phyloP scores from a whole-genome alignment of 2,888 invertebrate genomes.

The Campoplex nolae region DNA sequence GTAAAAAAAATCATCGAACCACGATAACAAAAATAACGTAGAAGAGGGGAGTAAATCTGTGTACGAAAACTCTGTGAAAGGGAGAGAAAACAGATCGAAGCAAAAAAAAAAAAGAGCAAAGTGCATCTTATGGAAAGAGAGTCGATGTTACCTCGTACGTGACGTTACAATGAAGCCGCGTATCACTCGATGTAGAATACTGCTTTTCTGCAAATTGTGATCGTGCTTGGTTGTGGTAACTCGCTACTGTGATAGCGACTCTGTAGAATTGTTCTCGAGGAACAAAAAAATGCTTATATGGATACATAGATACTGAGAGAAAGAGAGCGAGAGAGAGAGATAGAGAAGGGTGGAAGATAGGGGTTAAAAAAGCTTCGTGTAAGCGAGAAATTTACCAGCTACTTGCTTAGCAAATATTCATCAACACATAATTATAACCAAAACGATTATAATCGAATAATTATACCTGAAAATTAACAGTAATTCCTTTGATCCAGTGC shows the following conservation, averaged over 20 bases:
- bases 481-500: conserved; percentile 41
- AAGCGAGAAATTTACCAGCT: conserved; percentile 54
- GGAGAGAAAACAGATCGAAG: conserved; percentile 35
- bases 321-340: too few relatives aligned
- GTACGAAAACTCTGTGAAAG: conserved; percentile 8
- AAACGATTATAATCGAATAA: conserved; percentile 51
- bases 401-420: conserved; percentile 19
- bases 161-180: conserved; percentile 80
- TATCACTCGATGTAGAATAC: conserved; percentile 72
- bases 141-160: conserved; percentile 74
- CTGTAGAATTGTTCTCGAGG: conserved; percentile 40
- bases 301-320: background rate
- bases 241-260: conserved; percentile 29
- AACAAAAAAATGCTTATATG: conserved; percentile 34
- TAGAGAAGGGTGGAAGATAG: conserved; percentile 47
- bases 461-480: conserved; percentile 15
- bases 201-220: conserved; percentile 73
- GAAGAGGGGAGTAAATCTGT: background rate
- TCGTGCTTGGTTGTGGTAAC: conserved; percentile 58
- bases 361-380: conserved; percentile 61
- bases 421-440: background rate
- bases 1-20: background rate
- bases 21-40: conserved; percentile 1
- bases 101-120: conserved; percentile 45
- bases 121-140: conserved; percentile 57